Conservation (phyloP, 2,888 invertebrate species). For the Hypsopygia costalis region DNA sequence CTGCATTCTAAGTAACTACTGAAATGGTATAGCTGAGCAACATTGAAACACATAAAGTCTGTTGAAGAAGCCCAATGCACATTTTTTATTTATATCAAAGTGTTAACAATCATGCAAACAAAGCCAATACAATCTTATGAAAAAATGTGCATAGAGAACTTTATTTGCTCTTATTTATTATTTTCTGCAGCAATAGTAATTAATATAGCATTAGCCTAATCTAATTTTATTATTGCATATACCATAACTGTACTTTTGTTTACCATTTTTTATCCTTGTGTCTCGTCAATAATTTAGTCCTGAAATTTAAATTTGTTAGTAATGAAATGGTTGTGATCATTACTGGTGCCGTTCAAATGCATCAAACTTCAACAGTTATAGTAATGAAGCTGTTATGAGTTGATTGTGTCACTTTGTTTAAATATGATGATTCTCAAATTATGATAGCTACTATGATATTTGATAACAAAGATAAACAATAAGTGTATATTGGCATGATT, state of each 20-base stretch:
- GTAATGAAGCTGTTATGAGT: not conserved
- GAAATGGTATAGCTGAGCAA: not conserved
- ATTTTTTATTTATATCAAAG: not conserved
- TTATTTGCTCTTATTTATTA: not conserved
- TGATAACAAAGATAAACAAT: not conserved
- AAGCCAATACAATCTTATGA: not conserved
- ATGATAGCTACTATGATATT: not conserved
- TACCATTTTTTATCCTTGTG: conserved; percentile 93
- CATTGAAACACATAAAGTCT: not conserved
- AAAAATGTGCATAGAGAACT: conserved; percentile 3
- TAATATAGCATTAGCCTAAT: conserved; percentile 48
- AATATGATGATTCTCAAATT: not conserved
- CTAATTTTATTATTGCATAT: conserved; percentile 56
- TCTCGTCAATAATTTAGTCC: conserved; percentile 93
- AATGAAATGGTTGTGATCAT: conserved; percentile 65
- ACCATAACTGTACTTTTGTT: conserved; percentile 56
- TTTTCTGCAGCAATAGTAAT: conserved; percentile 9
- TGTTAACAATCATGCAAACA: not conserved
- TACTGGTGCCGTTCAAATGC: conserved; percentile 23
- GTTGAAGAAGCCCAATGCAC: conserved; percentile 6
- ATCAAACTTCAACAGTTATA: conserved; percentile 15
- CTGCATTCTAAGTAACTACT: too few relatives aligned
- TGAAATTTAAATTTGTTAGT: conserved; percentile 84
- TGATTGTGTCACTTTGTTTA: not conserved
- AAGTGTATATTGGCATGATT: too few relatives aligned